Percentiles rank a stretch among this genome's conserved stretches.
Evolutionary conservation across 2,113 vertebrate genomes (phyloP).

Genomic region (Tiliqua scincoides): DNA sequence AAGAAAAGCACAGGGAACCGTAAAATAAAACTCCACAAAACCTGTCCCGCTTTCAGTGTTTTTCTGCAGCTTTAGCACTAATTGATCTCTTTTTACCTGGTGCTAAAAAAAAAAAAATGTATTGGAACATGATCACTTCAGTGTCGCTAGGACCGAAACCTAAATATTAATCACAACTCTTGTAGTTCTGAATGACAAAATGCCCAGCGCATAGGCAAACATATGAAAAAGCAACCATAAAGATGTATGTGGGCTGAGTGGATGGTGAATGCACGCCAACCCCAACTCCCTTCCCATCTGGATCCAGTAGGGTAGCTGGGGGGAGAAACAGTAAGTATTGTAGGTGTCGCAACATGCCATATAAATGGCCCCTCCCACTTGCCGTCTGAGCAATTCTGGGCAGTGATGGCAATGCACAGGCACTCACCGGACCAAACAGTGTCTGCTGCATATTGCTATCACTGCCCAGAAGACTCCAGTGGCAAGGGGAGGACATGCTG

Average conservation of each 20-base stretch:
- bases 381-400: too few relatives aligned
- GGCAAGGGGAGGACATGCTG: too few relatives aligned
- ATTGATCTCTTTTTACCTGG: background rate
- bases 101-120: background rate
- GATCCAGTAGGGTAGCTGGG: too few relatives aligned
- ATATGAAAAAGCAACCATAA: background rate
- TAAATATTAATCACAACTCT: background rate
- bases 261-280: too few relatives aligned
- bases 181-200: too few relatives aligned
- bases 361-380: too few relatives aligned
- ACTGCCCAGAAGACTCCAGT: too few relatives aligned
- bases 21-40: constrained; percentile 36
- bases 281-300: background rate
- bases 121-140: constrained; percentile 31
- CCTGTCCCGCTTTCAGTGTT: constrained; percentile 3
- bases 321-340: too few relatives aligned
- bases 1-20: constrained; percentile 25
- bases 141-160: background rate
- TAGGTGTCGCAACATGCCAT: too few relatives aligned
- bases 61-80: constrained; percentile 14
- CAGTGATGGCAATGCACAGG: too few relatives aligned
- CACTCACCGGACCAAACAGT: too few relatives aligned
- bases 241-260: background rate
- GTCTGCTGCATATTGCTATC: too few relatives aligned
- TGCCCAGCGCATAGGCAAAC: background rate